Evolutionary conservation across 2,797 vertebrate genomes (phyloP).

Genomic region (Fistularia commersonii): DNA sequence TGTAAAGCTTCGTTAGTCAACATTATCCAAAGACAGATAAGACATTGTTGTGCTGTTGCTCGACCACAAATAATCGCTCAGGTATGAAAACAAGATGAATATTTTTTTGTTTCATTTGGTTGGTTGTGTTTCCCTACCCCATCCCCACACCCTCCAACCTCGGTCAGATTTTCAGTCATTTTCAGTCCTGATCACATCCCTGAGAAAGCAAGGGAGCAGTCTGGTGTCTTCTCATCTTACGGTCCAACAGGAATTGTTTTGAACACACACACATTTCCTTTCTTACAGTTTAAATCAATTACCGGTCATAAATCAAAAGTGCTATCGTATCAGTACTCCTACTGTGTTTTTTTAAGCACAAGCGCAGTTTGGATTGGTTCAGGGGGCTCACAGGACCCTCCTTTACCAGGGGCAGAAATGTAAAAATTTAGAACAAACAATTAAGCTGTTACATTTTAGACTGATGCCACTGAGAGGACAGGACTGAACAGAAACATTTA

Average conservation of each 20-base stretch:
- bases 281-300: conserved; percentile 20
- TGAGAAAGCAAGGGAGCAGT: conserved; percentile 47
- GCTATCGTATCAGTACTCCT: conserved; percentile 25
- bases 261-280: conserved; percentile 4
- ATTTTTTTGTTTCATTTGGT: conserved; percentile 7
- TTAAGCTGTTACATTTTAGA: too few species aligned
- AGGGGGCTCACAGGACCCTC: too few species aligned
- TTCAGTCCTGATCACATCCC: conserved; percentile 53
- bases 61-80: conserved; percentile 7
- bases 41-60: conserved; percentile 18
- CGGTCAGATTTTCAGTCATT: not conserved
- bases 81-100: conserved; percentile 3
- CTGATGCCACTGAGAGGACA: too few species aligned
- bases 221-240: conserved; percentile 11
- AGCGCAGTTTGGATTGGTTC: too few species aligned
- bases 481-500: too few species aligned
- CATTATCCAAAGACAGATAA: conserved; percentile 5
- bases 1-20: conserved; percentile 19
- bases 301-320: conserved; percentile 41
- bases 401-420: too few species aligned
- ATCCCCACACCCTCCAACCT: too few species aligned
- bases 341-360: not conserved
- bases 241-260: not conserved
- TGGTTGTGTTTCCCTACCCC: not conserved
- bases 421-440: too few species aligned